A percentile compares a stretch with the other conserved stretches of the same genome.
Evolutionary conservation across 2,888 invertebrate genomes (phyloP).

Genomic region (Monochamus alternatus): DNA sequence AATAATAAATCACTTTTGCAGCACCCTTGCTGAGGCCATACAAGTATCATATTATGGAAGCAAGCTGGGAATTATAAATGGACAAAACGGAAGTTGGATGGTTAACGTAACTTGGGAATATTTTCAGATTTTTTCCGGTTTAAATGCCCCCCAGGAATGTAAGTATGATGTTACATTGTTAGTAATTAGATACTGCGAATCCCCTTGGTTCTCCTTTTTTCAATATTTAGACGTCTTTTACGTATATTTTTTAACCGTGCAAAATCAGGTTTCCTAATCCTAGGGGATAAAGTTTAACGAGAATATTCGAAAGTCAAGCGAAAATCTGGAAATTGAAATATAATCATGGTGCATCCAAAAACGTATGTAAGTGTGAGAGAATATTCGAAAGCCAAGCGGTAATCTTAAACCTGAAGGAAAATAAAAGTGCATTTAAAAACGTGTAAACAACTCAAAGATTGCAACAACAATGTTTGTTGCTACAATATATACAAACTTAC

Average conservation of each 20-base stretch:
- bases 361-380: no score
- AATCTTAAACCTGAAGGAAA: no score
- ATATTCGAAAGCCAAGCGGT: no score
- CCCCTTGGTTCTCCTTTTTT: no score
- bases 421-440: no score
- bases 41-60: conserved; percentile 77
- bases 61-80: conserved; percentile 77
- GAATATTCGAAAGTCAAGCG: no score
- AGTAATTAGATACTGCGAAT: no score
- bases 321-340: no score
- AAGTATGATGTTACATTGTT: conserved; percentile 57
- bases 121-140: conserved; percentile 68
- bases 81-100: conserved; percentile 76
- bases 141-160: conserved; percentile 71
- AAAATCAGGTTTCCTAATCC: no score
- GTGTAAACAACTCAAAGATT: no score
- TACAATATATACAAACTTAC: neutral
- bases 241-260: conserved; percentile 7
- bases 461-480: neutral
- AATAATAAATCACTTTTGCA: conserved; percentile 41
- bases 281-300: no score
- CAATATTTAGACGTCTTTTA: neutral
- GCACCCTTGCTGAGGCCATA: conserved; percentile 73
- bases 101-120: conserved; percentile 75
- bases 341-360: no score